phyloP scores from a whole-genome alignment of 2,888 invertebrate genomes.

The Steinernema hermaphroditum region DNA sequence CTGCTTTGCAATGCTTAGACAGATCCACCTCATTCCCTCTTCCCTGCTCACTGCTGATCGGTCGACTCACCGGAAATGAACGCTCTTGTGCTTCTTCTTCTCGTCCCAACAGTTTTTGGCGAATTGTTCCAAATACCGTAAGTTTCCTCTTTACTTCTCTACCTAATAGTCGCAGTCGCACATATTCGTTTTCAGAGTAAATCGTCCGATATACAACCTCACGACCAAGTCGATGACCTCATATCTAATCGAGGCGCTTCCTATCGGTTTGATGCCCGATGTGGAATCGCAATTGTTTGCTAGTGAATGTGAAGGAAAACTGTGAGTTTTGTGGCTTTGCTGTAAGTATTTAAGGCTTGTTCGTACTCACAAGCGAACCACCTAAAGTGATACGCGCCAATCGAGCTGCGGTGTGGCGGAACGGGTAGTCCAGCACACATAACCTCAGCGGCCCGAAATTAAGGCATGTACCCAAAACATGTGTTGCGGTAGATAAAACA shows the following conservation, averaged over 20 bases:
- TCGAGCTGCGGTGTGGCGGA: too few relatives aligned
- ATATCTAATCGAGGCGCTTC: background rate
- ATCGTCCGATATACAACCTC: background rate
- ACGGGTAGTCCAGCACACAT: too few relatives aligned
- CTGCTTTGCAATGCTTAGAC: background rate
- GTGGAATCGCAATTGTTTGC: background rate
- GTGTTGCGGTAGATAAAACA: too few relatives aligned
- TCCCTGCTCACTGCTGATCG: background rate
- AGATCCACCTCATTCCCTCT: background rate
- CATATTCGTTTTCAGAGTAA: background rate
- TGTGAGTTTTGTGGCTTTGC: background rate
- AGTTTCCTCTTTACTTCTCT: background rate
- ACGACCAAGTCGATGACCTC: background rate
- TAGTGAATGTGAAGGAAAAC: background rate
- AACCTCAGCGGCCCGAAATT: too few relatives aligned
- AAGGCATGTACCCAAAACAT: too few relatives aligned
- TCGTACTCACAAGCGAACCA: too few relatives aligned
- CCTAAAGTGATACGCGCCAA: too few relatives aligned
- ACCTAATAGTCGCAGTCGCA: too few relatives aligned
- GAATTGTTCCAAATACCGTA: background rate
- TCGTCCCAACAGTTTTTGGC: background rate
- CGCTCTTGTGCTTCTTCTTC: background rate
- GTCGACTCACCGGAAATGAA: background rate
- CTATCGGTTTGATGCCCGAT: background rate
- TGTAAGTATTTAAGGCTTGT: too few relatives aligned